Conservation (phyloP, 1,140 invertebrate species). For the Drosophila seguyi region DNA sequence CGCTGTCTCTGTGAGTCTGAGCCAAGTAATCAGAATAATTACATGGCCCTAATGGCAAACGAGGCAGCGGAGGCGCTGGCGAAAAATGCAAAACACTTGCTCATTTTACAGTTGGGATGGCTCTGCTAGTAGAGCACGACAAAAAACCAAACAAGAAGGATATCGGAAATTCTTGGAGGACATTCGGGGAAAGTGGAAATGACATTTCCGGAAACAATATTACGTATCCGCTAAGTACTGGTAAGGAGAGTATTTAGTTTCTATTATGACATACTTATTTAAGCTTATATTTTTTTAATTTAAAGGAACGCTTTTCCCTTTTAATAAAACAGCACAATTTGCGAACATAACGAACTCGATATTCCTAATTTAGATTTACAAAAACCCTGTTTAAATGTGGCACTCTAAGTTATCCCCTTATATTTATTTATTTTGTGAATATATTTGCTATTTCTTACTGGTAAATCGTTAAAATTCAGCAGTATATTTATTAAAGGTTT, state of each 20-base stretch:
- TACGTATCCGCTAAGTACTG: background rate
- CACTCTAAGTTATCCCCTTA: background rate
- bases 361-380: background rate
- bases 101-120: constrained; percentile 49
- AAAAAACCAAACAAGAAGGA: background rate
- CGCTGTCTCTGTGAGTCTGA: constrained; percentile 33
- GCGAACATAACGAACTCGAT: background rate
- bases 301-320: background rate
- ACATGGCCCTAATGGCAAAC: constrained; percentile 69
- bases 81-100: constrained; percentile 60
- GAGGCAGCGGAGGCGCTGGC: constrained; percentile 35
- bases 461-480: background rate
- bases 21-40: constrained; percentile 81
- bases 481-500: background rate
- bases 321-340: background rate
- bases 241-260: background rate
- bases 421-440: background rate
- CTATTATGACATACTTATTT: background rate
- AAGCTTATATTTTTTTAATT: background rate
- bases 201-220: constrained; percentile 1
- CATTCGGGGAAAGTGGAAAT: background rate
- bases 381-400: background rate
- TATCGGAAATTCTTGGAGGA: background rate
- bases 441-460: background rate
- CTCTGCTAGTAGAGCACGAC: background rate